phyloP scores from a whole-genome alignment of 1,140 invertebrate species.

The Chironomus tepperi region DNA sequence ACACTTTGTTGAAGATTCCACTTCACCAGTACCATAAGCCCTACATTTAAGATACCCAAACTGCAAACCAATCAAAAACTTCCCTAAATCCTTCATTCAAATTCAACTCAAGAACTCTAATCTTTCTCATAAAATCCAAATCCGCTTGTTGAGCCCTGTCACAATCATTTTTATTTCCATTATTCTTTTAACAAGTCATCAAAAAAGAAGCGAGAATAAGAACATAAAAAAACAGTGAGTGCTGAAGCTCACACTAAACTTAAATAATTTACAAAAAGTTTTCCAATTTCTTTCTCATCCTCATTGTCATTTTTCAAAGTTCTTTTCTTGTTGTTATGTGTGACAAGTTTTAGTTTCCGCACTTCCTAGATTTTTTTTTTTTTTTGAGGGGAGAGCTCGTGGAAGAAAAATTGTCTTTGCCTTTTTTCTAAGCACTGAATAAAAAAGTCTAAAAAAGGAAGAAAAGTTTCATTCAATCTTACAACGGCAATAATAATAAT shows the following conservation, averaged over 20 bases:
- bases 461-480: background rate
- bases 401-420: background rate
- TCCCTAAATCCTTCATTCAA: background rate
- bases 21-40: no score
- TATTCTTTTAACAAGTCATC: background rate
- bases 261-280: conserved; percentile 11
- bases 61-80: background rate
- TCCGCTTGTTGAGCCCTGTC: background rate
- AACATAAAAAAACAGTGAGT: background rate
- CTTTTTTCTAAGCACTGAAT: background rate
- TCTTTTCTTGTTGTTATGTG: background rate
- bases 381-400: background rate
- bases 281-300: conserved; percentile 14
- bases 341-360: background rate
- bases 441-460: background rate
- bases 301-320: background rate
- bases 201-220: background rate
- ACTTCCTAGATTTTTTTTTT: no score
- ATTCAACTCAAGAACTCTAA: no score
- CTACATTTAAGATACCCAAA: no score
- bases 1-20: no score
- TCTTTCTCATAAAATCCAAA: no score
- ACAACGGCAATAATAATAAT: background rate
- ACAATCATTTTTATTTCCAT: background rate
- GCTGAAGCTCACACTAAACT: conserved; percentile 8